Conservation (phyloP, 2,113 vertebrate species). For the Setophaga kirtlandii region DNA sequence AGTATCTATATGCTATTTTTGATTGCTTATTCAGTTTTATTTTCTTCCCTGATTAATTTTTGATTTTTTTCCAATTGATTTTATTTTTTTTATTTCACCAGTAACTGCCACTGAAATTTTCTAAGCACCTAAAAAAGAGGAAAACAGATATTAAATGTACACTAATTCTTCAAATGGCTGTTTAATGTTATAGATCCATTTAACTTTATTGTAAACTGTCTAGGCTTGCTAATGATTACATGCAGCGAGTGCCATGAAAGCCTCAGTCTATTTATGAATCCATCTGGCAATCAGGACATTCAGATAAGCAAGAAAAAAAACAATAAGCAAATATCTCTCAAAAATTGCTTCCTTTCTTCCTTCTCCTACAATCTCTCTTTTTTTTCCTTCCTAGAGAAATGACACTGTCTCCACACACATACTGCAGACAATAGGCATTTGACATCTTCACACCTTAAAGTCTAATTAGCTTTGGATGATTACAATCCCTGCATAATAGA, state of each 20-base stretch:
- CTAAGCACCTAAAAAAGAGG: background rate
- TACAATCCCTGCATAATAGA: background rate
- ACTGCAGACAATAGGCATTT: background rate
- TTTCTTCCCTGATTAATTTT: background rate
- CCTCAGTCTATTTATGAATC: background rate
- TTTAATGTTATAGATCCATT: background rate
- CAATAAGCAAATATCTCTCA: background rate
- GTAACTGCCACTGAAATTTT: background rate
- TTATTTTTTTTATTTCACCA: background rate
- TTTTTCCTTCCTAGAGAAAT: background rate
- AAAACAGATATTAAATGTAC: background rate
- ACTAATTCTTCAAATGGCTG: background rate
- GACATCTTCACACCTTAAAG: constrained; percentile 5
- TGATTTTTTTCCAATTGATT: background rate
- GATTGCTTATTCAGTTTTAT: background rate
- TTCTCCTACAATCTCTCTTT: background rate
- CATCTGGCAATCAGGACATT: background rate
- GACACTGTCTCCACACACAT: background rate
- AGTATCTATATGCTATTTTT: background rate
- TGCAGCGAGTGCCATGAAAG: background rate
- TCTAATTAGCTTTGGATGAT: background rate
- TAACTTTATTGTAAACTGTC: background rate
- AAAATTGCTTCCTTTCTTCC: background rate
- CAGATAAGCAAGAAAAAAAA: constrained; percentile 21
- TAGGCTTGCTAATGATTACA: background rate